Percentiles rank a stretch among this genome's conserved stretches.
Conservation (phyloP, 1,140 invertebrate genomes). For the Trigoniulus corallinus region DNA sequence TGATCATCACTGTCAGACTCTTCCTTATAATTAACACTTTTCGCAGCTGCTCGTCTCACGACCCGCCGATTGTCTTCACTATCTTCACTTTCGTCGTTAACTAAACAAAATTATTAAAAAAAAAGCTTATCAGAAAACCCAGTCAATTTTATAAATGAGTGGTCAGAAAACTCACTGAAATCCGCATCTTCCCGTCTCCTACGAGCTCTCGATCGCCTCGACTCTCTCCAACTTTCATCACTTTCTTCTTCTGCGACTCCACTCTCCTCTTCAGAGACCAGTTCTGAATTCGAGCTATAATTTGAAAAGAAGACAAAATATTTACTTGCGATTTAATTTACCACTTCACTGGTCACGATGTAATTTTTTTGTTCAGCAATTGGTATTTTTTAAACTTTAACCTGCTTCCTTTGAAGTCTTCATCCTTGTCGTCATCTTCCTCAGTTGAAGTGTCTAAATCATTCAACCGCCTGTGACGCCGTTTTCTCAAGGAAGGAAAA, state of each 20-base stretch:
- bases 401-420: constrained; percentile 62
- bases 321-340: too few species aligned
- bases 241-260: background rate
- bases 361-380: too few species aligned
- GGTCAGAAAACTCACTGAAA: constrained; percentile 2
- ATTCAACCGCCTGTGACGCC: constrained; percentile 42
- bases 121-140: constrained; percentile 1
- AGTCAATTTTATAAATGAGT: too few species aligned
- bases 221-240: background rate
- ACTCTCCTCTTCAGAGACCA: background rate
- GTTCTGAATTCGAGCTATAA: too few species aligned
- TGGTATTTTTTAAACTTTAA: too few species aligned
- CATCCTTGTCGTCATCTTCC: constrained; percentile 50
- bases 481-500: constrained; percentile 9
- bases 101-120: constrained; percentile 19
- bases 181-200: constrained; percentile 1
- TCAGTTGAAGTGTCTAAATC: constrained; percentile 63
- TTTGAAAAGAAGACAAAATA: too few species aligned
- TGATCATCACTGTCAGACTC: constrained; percentile 30
- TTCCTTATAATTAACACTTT: constrained; percentile 18
- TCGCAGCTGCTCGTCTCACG: constrained; percentile 11
- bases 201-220: background rate
- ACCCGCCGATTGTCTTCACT: constrained; percentile 2
- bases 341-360: too few species aligned
- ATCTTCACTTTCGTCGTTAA: constrained; percentile 10